These are phyloP conservation scores for Hololepta plana DNA, from an alignment of 2,888 invertebrate species.

Conservation along the genomic window DNA sequence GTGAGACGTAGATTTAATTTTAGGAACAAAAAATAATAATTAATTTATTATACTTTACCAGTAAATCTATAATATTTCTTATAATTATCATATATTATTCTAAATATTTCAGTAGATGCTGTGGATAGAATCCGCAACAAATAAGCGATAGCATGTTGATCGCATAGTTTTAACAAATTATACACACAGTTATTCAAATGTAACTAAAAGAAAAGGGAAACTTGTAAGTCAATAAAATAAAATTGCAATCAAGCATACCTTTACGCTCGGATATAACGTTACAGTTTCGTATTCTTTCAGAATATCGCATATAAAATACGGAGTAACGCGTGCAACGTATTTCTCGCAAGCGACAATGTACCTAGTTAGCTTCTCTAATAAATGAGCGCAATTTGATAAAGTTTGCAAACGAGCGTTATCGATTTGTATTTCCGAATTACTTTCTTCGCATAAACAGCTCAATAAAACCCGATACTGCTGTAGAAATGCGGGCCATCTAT, in stretches of 20 bases:
- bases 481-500: constrained; percentile 22
- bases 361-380: constrained; percentile 23
- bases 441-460: constrained; percentile 16
- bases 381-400: constrained; percentile 22
- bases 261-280: constrained; percentile 27
- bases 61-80: constrained; percentile 30
- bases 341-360: constrained; percentile 20
- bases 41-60: constrained; percentile 27
- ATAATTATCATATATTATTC: constrained; percentile 26
- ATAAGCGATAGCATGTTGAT: constrained; percentile 27
- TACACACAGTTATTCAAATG: constrained; percentile 29
- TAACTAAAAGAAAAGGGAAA: constrained; percentile 19
- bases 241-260: constrained; percentile 19
- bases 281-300: constrained; percentile 26
- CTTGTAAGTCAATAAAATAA: constrained; percentile 1
- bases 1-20: too few species aligned
- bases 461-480: constrained; percentile 21
- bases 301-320: constrained; percentile 30
- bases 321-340: constrained; percentile 26
- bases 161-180: constrained; percentile 27
- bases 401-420: constrained; percentile 11
- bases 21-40: too few species aligned
- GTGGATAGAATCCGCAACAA: constrained; percentile 25
- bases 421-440: constrained; percentile 14
- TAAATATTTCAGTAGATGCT: constrained; percentile 30